Evolutionary conservation across 2,888 invertebrate genomes (phyloP), one percentile per base, ranked within the genome.

Genomic region (Hypolimnas misippus): DNA sequence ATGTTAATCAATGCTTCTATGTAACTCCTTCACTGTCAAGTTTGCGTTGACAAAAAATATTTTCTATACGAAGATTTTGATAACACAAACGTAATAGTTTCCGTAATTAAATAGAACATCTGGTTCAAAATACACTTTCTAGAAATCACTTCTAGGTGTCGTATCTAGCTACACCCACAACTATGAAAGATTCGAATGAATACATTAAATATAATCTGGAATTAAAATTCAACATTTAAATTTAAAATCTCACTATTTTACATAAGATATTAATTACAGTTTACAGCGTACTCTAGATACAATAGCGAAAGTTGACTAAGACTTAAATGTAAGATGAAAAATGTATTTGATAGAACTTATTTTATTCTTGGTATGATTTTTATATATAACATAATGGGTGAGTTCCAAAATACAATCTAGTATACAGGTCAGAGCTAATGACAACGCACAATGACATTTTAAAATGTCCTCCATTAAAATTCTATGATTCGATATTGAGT

Each of bases 231-330:
- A 49, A 49, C 49, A 14, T 16, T 59, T 52, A 40, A 52, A 40
- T 51, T 52, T 42, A 59, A 54, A 67, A 63, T 67, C 62, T 67
- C 67, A 67, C 67, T 67, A 63, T 60, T 38, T 60, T 60, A 60
- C 54, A 60, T 35, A 60, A 49, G 54, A 54, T 21, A 33, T n/a
- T n/a, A n/a, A n/a, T 5, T 16, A 33, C 16, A 16, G 8, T 42
- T 17, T 17, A 42, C 3, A 17, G 17, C 44, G 8, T 21, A 38
- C 10, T n/a, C n/a, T 38, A 38, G 19, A 10, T 19, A 21, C 12
- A 1, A 21, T 12, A 46, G 40, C 40, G 44, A 46, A 38, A n/a
- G n/a, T 12, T 51, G 14, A 31, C 29, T 33, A 51, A 10, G 17
- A 31, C 31, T 51, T 51, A 31, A 10, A 31, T 31, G 12, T 51